Base-by-base conservation (phyloP, 2,797 vertebrate genomes). In the Coregonus suidteri region DNA sequence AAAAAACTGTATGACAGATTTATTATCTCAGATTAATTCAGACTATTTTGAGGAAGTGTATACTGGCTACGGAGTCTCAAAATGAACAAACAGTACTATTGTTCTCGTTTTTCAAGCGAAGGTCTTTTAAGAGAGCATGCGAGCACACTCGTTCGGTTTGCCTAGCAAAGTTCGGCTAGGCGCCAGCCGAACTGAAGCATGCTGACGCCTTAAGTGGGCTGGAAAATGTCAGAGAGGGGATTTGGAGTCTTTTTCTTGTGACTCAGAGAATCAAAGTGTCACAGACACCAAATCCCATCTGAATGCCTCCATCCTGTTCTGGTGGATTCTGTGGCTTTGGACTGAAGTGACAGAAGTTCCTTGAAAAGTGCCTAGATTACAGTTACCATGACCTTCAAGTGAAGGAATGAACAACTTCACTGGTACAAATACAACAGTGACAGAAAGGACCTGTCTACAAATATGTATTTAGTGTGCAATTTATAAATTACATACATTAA, bases 401-500 rank as follows among this genome's bases (percentile, higher is more conserved):
- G 41, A 47, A 47, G 34, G 6, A 11, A 25, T 16, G 1, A 68
- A 37, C 66, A 16, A 6, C 66, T 37, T 16, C 15, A 16, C 66
- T 6, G 66, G 35, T 37, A 20, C n/a, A 13, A 37, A n/a, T 18
- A 14, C 13, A 2, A 6, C 34, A 14, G 31, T 3, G 14, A 35
- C n/a, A 35, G 66, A 18, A 37, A 37, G 6, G 34, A 18, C 31
- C 31, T 0, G 66, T 16, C 7, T 7, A 35, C 14, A 25, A 35
- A 4, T 6, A 30, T 9, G 66, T 68, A 16, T 35, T 68, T 30
- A n/a, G 31, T 35, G 31, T 6, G 18, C 18, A 62, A 47, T 18
- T 67, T 65, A 11, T 56, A 68, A 72, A 62, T 51, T 6, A 68
- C 82, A 77, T 83, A 84, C 76, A 20, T 20, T 3, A n/a, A 62